Evolutionary conservation across 2,797 vertebrate genomes (phyloP).

Genomic region (Melanogrammus aeglefinus): DNA sequence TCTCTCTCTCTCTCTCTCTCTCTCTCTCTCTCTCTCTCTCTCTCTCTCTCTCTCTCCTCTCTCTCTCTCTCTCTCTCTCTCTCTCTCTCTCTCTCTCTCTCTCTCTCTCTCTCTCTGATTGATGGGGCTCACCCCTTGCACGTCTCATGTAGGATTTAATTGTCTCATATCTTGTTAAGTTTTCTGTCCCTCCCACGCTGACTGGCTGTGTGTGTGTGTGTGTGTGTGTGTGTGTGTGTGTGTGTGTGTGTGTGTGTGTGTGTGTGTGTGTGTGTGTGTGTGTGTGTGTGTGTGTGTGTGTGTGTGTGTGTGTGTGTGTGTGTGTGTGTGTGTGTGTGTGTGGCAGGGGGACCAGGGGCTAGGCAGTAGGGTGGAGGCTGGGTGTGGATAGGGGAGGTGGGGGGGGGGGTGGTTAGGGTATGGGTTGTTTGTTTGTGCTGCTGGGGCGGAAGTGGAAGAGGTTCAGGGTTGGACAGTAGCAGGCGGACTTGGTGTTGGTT

Average conservation of each 20-base stretch:
- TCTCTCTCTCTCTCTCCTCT: conserved; percentile 15
- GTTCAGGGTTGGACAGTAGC: neutral
- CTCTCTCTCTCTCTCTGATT: conserved; percentile 16
- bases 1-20: neutral
- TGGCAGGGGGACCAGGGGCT: neutral
- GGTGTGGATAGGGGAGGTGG: neutral
- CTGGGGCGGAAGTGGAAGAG: neutral
- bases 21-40: conserved; percentile 14
- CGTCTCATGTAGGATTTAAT: conserved; percentile 41
- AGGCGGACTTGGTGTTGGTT: neutral
- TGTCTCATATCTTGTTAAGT: conserved; percentile 47
- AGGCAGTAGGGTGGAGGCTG: neutral
- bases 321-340: conserved; percentile 5
- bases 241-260: neutral
- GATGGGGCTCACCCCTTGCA: conserved; percentile 30
- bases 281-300: conserved; percentile 2
- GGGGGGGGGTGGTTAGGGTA: neutral
- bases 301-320: neutral
- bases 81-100: neutral
- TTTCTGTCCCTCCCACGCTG: conserved; percentile 23
- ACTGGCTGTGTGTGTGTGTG: neutral
- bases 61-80: conserved; percentile 9
- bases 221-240: neutral
- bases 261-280: neutral
- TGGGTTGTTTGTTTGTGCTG: neutral